A percentile compares a stretch with the other conserved stretches of the same genome.
phyloP scores from a whole-genome alignment of 2,797 vertebrate genomes.

The Propithecus deckenii region DNA sequence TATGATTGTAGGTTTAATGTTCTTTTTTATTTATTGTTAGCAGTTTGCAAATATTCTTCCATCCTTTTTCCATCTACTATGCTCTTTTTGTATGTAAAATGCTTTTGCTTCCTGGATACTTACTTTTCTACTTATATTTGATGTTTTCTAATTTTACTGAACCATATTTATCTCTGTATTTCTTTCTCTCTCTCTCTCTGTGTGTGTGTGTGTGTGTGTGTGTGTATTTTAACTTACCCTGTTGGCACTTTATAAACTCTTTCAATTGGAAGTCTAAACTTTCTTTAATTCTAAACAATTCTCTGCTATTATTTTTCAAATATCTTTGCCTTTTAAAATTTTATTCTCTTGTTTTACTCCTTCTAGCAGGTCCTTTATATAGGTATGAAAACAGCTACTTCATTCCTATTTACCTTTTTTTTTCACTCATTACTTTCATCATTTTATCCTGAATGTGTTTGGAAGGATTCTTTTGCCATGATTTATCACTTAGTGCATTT shows the following conservation, averaged over 20 bases:
- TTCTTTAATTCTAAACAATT: background rate
- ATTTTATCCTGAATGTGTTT: background rate
- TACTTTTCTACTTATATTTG: background rate
- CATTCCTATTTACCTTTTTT: background rate
- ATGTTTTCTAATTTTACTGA: background rate
- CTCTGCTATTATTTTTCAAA: background rate
- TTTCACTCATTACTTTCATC: background rate
- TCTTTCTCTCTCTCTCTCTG: too few species aligned
- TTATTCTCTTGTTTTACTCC: background rate
- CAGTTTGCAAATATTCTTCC: background rate
- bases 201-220: background rate
- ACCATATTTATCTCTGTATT: background rate
- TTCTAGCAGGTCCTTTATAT: background rate
- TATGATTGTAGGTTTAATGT: background rate
- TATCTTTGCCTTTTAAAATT: background rate
- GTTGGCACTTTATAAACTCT: background rate
- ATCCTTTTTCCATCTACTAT: background rate
- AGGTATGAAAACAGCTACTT: background rate
- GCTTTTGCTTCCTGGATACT: background rate
- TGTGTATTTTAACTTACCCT: background rate
- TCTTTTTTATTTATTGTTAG: background rate
- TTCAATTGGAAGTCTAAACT: background rate
- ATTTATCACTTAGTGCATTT: background rate
- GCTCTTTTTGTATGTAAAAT: background rate
- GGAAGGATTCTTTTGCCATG: background rate